Evolutionary conservation across 2,888 invertebrate species (phyloP), one percentile per base, ranked within the genome.

Genomic region (Eupithecia dodoneata): DNA sequence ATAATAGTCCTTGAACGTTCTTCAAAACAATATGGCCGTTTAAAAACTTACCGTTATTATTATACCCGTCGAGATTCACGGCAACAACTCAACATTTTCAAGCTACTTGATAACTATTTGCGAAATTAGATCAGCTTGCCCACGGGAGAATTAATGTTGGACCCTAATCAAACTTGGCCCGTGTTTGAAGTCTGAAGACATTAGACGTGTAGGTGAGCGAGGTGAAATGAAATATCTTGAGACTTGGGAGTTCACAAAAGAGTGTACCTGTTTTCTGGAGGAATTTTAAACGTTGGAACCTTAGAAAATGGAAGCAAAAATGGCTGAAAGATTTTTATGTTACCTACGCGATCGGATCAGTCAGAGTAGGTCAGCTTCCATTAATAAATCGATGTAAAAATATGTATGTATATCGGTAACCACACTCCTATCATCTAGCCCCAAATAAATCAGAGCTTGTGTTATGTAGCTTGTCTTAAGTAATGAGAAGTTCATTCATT

Each of bases 151-250:
- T 86, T 87, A 84, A 87, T 86, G 84, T 86, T 85, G 84, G 79
- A 85, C 86, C 86, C 86, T 83, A 85, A 87, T 87, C 87, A 87
- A 87, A 87, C 81, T 87, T 85, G 82, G 82, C 77, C 80, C 76
- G 15, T 83, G 85, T 86, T 85, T 74, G 76, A 78, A 74, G 77
- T 71, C 74, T 72, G 79, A 67, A 80, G 79, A 76, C 72, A 79
- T 78, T 70, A 77, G 74, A 74, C 75, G 73, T 74, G 69, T 73
- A 42, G 66, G 66, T 69, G 66, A 66, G 66, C 66, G 42, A 70
- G 47, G 30, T 70, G 70, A 30, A 69, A 69, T 69, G 45, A 45
- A 47, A 47, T 69, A 47, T 49, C 47, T 70, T 49, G 47, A 70
- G 70, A 47, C 45, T 49, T 69, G 42, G 66, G 2, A 10, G 42